Evolutionary conservation across 2,888 invertebrate genomes (phyloP), one percentile per base, ranked within the genome.

Genomic region (Drosophila barbarae): DNA sequence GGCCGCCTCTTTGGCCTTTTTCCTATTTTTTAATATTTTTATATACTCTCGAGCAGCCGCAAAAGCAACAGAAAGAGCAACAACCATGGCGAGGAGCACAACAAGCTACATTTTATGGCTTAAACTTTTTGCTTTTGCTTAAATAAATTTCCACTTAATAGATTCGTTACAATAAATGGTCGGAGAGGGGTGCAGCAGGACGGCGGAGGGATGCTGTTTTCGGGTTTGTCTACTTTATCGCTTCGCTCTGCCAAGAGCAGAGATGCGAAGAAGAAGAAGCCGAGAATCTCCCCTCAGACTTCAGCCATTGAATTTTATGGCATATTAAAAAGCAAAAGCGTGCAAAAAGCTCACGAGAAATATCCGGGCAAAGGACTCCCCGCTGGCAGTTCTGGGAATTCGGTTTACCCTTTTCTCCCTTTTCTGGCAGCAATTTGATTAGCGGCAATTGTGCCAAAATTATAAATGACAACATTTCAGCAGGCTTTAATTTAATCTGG

Each of bases 101-200:
- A 78, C 70, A 68, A 72, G 71, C 59, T 56, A 70, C 69, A 75
- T 75, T 85, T 85, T 77, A 84, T 76, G 76, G 78, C 78, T 76
- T 61, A 74, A 78, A 72, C 72, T 76, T 57, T 64, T 61, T 68
- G 41, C 47, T 69, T 70, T 76, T 74, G 77, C 78, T 74, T 77
- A 82, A 80, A 85, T 82, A 85, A 85, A 85, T 85, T 85, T 84
- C 75, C 80, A 82, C 84, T 84, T 84, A 84, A 84, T 84, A 84
- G 82, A 84, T 85, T 84, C 80, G 82, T 77, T 76, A 82, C 73
- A 74, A 81, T 83, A 72, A 57, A 73, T 73, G 76, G 60, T 54
- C 65, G 54, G 56, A 59, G 51, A 7, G 10, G 13, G 4, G 59
- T 8, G 3, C 0, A 5, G 18, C 0, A 5, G 18, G 36, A 10